Base-by-base conservation (phyloP, 2,797 vertebrate genomes). In the Urosaurus nigricauda region DNA sequence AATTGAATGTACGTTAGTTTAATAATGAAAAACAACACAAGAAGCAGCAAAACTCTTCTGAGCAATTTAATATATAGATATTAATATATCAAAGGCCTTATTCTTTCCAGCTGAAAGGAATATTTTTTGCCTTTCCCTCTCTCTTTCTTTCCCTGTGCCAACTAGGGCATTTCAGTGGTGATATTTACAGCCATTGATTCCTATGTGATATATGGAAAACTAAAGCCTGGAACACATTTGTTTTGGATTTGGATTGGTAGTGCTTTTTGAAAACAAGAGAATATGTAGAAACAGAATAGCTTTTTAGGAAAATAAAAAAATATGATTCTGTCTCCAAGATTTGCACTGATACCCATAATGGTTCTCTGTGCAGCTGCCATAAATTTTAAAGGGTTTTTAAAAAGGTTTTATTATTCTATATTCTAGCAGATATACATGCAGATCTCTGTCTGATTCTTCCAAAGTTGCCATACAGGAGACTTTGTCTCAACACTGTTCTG, bases 11-110 rank as follows among this genome's bases (percentile, higher is more conserved):
- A 92, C 87, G 82, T 83, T 88, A 91, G 94, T 93, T 90, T 86
- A 89, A 93, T 94, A 94, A 89, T 89, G 47, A 81, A 35, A 93
- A 90, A 94, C 92, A n/a, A 93, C 92, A 95, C 88, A 95, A 85
- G 93, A 94, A 93, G 94, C 93, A 93, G 92, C 91, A 94, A 94
- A 93, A 87, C 94, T 94, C 90, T 94, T 91, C 89, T 95, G 89
- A 93, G 91, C 83, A 79, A 73, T 93, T 94, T 93, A 94, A 93
- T 93, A 89, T 87, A 94, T 89, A 68, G 9, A 93, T 93, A 91
- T 94, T 94, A 94, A 93, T 92, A 91, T 5, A 2, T 92, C 91
- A 93, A 92, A 93, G 89, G 93, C 89, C 92, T 91, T 91, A 90
- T 93, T 95, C 93, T 92, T 88, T 90, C 86, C 0, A 79, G 2